phyloP scores from a whole-genome alignment of 1,140 invertebrate genomes.

The Heliconius eleuchia region DNA sequence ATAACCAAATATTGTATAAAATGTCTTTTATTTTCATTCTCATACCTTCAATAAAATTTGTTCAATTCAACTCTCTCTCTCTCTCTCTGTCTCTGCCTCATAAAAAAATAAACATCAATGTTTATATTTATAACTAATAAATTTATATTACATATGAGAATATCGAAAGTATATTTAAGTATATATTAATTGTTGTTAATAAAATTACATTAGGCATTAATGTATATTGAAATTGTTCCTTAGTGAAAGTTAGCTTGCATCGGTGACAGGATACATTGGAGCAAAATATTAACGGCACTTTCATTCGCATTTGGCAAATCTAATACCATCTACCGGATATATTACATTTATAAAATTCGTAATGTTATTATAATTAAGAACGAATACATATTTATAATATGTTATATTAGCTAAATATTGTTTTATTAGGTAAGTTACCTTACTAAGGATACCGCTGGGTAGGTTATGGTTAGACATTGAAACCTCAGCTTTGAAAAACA shows the following conservation, averaged over 20 bases:
- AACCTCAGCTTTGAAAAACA: too few relatives aligned
- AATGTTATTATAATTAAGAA: not conserved
- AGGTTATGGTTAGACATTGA: too few relatives aligned
- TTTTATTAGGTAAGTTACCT: too few relatives aligned
- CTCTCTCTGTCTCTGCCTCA: too few relatives aligned
- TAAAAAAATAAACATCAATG: too few relatives aligned
- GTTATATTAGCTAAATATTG: too few relatives aligned
- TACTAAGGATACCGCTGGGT: too few relatives aligned
- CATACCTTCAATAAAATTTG: too few relatives aligned
- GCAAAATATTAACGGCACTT: constrained; percentile 19
- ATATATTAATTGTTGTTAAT: not conserved
- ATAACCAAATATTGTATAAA: not conserved
- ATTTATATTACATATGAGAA: not conserved
- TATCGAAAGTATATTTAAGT: not conserved
- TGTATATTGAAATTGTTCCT: constrained; percentile 14
- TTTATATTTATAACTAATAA: too few relatives aligned
- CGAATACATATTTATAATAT: not conserved
- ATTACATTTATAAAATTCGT: not conserved
- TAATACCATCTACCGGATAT: not conserved
- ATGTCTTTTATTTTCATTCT: not conserved
- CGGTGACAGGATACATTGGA: constrained; percentile 29
- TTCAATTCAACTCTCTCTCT: too few relatives aligned
- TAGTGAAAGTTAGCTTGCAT: constrained; percentile 28
- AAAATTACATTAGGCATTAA: not conserved
- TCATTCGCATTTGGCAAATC: constrained; percentile 7